Evolutionary conservation across 2,888 invertebrate genomes (phyloP), one percentile per base, ranked within the genome.

Genomic region (Allolobophora icterica): DNA sequence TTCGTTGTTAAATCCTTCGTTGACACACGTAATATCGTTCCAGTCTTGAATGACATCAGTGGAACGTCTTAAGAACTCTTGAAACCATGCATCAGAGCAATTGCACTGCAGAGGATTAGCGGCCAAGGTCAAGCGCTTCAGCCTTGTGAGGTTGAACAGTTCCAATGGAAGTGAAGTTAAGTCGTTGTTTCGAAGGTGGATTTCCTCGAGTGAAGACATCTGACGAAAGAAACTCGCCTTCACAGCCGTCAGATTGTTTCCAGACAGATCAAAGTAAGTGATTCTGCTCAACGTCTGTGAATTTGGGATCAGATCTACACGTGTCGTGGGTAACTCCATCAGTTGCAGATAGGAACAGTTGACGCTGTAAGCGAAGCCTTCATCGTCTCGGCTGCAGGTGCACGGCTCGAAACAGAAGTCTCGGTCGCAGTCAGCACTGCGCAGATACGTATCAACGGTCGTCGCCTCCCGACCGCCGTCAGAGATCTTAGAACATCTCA

Each of bases 291-390:
- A 11, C 6, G 71, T n/a, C n/a, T 71, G 30, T 8, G n/a, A n/a
- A 71, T 71, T n/a, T 8, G 71, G n/a, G 11, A 71, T n/a, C 71
- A 71, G 71, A n/a, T 71, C 71, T n/a, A n/a, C 71, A 1, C 30
- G n/a, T n/a, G n/a, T n/a, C 71, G 71, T n/a, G 30, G 71, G 71
- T n/a, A 71, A 8, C 71, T 71, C 8, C 1, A 11, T n/a, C 1
- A 38, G 87, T 24, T 87, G 30, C 87, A 87, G 35, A 35, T 87
- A 21, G 17, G 87, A 87, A 35, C 87, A 87, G 87, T 87, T 87
- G 87, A 87, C 38, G 30, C 71, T 71, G 34, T 35, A 19, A 24
- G 35, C 34, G 35, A 87, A 87, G 13, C 38, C 87, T 38, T 38
- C 87, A 17, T 17, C 6, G 24, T 87, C 87, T 21, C 34, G 5